phyloP scores from a whole-genome alignment of 2,888 invertebrate species.

The Apeira syringaria region DNA sequence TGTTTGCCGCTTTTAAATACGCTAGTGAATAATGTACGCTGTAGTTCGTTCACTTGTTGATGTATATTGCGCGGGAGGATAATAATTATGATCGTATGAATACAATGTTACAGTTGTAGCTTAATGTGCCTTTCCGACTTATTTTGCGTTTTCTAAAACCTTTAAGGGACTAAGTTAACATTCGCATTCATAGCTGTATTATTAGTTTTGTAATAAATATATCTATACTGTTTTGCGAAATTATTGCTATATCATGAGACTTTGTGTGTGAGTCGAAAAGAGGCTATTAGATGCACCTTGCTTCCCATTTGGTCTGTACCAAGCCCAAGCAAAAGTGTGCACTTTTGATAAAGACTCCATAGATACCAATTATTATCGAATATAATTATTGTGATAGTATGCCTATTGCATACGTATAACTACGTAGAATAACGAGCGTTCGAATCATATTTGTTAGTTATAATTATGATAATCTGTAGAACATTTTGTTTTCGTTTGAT shows the following conservation, averaged over 20 bases:
- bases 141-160: not conserved
- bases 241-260: not conserved
- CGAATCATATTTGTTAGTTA: not conserved
- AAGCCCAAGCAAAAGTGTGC: not conserved
- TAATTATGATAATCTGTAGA: not conserved
- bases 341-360: too few relatives aligned
- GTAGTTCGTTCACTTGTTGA: conserved; percentile 8
- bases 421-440: not conserved
- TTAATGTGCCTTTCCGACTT: not conserved
- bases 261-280: conserved; percentile 1
- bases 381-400: conserved; percentile 11
- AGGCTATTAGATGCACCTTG: conserved; percentile 7
- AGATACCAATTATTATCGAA: conserved; percentile 4
- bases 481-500: conserved; percentile 3
- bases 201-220: not conserved
- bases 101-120: too few relatives aligned
- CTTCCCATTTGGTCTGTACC: conserved; percentile 10
- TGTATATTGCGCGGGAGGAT: not conserved
- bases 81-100: too few relatives aligned
- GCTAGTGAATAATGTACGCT: conserved; percentile 6
- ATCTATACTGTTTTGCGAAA: not conserved
- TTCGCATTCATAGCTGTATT: not conserved
- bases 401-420: conserved; percentile 5
- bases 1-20: conserved; percentile 4
- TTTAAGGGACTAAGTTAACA: conserved; percentile 5